phyloP scores from a whole-genome alignment of 2,113 vertebrate genomes.

The Epinephelus moara region DNA sequence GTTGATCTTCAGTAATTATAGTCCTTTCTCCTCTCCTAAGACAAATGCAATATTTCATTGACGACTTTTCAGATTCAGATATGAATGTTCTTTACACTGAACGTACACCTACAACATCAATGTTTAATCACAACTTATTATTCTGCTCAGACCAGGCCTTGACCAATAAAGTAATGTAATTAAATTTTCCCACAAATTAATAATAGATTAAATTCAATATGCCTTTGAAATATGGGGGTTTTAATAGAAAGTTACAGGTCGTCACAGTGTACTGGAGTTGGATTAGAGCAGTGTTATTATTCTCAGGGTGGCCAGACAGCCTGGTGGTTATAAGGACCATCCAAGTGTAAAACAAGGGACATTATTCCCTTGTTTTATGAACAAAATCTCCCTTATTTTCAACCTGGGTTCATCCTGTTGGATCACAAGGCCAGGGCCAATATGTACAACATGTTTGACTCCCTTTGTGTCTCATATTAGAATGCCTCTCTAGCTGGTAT shows the following conservation, averaged over 20 bases:
- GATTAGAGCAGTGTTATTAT: conserved; percentile 43
- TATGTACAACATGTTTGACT: not conserved
- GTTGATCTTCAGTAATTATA: not conserved
- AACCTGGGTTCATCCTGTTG: not conserved
- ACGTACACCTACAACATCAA: conserved; percentile 32
- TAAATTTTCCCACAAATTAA: conserved; percentile 62
- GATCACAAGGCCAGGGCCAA: not conserved
- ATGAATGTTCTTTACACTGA: conserved; percentile 11
- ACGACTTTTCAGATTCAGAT: not conserved
- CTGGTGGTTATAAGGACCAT: conserved; percentile 33
- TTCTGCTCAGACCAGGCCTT: conserved; percentile 51
- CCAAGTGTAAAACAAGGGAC: conserved; percentile 44
- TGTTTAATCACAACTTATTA: conserved; percentile 62
- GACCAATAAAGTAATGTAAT: conserved; percentile 60
- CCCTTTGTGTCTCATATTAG: not conserved
- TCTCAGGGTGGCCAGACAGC: not conserved
- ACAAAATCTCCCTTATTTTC: conserved; percentile 24
- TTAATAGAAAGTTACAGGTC: conserved; percentile 65
- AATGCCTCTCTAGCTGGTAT: not conserved
- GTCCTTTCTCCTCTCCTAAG: not conserved
- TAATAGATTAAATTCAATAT: conserved; percentile 61
- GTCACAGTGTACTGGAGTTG: conserved; percentile 31
- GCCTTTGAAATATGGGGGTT: conserved; percentile 61
- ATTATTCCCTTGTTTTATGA: conserved; percentile 39
- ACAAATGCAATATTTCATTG: conserved; percentile 17